These are phyloP conservation scores for Hesperophylax magnus DNA, from an alignment of 1,140 invertebrate genomes.

Conservation along the genomic window DNA sequence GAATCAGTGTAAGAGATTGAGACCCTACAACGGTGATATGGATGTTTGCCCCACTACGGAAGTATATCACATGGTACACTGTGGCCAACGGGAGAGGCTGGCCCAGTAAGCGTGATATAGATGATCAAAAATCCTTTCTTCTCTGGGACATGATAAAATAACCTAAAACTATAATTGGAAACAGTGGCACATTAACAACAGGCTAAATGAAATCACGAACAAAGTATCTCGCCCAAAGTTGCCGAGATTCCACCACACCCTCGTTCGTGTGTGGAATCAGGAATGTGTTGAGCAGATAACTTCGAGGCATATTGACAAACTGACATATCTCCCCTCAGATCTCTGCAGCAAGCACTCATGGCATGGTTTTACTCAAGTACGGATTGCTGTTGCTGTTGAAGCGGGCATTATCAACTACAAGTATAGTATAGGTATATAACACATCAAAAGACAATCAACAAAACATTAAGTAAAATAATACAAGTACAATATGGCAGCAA, in stretches of 20 bases:
- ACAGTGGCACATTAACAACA: conserved; percentile 56
- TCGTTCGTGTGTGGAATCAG: background rate
- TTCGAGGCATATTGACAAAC: conserved; percentile 23
- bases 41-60: conserved; percentile 56
- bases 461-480: no score
- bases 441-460: no score
- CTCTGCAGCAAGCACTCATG: conserved; percentile 1
- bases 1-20: background rate
- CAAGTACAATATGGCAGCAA: background rate
- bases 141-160: conserved; percentile 75
- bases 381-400: background rate
- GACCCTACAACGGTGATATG: conserved; percentile 7
- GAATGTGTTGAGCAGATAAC: conserved; percentile 3
- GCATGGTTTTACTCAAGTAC: no score
- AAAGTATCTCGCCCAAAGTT: conserved; percentile 66
- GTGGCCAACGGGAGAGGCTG: conserved; percentile 44
- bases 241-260: background rate
- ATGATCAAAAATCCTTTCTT: conserved; percentile 80
- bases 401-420: background rate
- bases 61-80: conserved; percentile 58
- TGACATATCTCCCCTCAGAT: conserved; percentile 1
- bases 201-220: conserved; percentile 66
- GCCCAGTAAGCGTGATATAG: conserved; percentile 56
- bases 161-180: conserved; percentile 69
- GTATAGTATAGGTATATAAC: no score